Evolutionary conservation across 2,797 vertebrate species (phyloP).

Genomic region (Paratrypauchen microcephalus): DNA sequence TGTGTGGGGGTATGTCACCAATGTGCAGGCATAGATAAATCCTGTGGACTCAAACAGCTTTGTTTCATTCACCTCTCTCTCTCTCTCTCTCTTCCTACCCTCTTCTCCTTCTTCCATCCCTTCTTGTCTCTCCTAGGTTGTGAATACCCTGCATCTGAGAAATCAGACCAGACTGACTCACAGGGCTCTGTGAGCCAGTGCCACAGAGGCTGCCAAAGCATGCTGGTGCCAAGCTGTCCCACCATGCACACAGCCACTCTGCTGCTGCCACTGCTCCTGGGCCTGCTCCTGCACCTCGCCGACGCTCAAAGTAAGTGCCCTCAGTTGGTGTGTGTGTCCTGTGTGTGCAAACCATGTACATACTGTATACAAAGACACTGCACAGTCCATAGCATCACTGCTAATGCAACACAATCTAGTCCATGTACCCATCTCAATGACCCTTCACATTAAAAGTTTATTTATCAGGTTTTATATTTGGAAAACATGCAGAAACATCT

Average conservation of each 20-base stretch:
- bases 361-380: not conserved
- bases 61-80: constrained; percentile 75
- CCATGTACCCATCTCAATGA: not conserved
- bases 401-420: not conserved
- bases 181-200: constrained; percentile 85
- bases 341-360: not conserved
- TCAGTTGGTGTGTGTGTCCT: constrained; percentile 23
- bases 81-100: constrained; percentile 37
- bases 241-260: constrained; percentile 84
- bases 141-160: constrained; percentile 89
- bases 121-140: constrained; percentile 80
- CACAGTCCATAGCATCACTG: not conserved
- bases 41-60: constrained; percentile 76
- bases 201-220: constrained; percentile 83
- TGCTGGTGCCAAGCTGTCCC: constrained; percentile 89
- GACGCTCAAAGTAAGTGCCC: constrained; percentile 90
- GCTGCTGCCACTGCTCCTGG: constrained; percentile 85
- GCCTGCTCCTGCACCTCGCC: constrained; percentile 82
- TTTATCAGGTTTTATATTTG: not conserved
- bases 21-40: constrained; percentile 79
- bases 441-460: not conserved
- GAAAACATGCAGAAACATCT: not conserved
- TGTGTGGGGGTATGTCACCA: constrained; percentile 78
- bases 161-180: constrained; percentile 83
- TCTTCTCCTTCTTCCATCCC: constrained; percentile 34